phyloP scores from a whole-genome alignment of 1,140 invertebrate species.

The Drosophila pseudoananassae region DNA sequence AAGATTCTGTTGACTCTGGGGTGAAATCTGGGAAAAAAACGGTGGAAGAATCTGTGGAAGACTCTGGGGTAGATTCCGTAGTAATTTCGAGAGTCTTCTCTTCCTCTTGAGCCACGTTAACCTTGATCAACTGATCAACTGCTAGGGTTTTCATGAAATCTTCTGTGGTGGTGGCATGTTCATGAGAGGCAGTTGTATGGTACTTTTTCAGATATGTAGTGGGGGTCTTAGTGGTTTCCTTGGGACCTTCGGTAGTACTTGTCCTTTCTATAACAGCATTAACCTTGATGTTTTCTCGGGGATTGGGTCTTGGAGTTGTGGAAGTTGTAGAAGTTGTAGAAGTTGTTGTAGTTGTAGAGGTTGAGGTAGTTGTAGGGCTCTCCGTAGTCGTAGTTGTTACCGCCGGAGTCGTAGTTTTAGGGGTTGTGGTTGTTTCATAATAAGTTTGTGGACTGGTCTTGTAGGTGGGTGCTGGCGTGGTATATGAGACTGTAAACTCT shows the following conservation, averaged over 20 bases:
- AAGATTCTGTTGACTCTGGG: too few species aligned
- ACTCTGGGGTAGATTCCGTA: neutral
- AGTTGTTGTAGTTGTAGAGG: neutral
- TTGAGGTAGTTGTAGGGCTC: neutral
- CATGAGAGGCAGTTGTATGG: slow-evolving; percentile 2
- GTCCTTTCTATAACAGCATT: slow-evolving; percentile 11
- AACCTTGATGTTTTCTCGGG: slow-evolving; percentile 15
- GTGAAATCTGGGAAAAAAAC: too few species aligned
- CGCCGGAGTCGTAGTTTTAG: neutral
- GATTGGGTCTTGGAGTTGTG: neutral
- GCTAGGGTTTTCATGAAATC: neutral
- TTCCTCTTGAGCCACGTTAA: neutral
- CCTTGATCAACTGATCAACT: neutral
- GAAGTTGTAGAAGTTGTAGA: neutral
- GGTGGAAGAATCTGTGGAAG: too few species aligned
- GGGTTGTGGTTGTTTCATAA: neutral
- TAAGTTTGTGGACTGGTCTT: neutral
- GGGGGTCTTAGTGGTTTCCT: neutral
- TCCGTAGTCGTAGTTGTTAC: neutral
- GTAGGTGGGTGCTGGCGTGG: neutral
- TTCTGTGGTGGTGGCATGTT: slow-evolving; percentile 18
- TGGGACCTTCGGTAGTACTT: neutral
- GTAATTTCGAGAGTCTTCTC: neutral
- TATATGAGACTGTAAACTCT: slow-evolving; percentile 2
- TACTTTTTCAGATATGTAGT: slow-evolving; percentile 6